Conservation (phyloP, 2,113 vertebrate genomes). For the Genyomyrus donnyi region DNA sequence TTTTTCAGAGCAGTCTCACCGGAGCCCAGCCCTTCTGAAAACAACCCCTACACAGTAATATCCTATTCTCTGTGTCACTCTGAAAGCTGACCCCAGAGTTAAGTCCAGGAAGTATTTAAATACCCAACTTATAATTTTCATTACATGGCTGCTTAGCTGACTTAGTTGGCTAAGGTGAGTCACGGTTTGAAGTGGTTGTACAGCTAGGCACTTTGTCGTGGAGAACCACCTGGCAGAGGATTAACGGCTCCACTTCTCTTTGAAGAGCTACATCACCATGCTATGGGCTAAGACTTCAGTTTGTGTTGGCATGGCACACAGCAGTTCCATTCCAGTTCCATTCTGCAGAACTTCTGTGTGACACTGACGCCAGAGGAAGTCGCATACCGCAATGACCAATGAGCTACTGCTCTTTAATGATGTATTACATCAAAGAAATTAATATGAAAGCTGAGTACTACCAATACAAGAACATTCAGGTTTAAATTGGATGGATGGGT, state of each 20-base stretch:
- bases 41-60: background rate
- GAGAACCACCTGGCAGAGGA: background rate
- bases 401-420: background rate
- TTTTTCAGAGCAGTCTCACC: background rate
- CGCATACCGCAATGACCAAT: background rate
- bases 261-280: background rate
- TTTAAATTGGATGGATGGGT: background rate
- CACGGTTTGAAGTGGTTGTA: background rate
- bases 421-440: background rate
- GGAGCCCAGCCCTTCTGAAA: background rate
- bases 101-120: background rate
- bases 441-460: background rate
- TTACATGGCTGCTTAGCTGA: background rate
- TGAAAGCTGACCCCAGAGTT: background rate
- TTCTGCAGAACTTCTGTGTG: background rate
- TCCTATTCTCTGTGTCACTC: background rate
- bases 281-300: background rate
- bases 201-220: background rate
- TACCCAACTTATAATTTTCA: background rate
- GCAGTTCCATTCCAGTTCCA: background rate
- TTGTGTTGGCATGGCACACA: background rate
- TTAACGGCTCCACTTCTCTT: background rate
- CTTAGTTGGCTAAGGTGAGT: background rate
- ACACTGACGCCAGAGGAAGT: background rate
- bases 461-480: background rate